Conservation (phyloP, 1,140 invertebrate species). For the Anagrus nilaparvatae region DNA sequence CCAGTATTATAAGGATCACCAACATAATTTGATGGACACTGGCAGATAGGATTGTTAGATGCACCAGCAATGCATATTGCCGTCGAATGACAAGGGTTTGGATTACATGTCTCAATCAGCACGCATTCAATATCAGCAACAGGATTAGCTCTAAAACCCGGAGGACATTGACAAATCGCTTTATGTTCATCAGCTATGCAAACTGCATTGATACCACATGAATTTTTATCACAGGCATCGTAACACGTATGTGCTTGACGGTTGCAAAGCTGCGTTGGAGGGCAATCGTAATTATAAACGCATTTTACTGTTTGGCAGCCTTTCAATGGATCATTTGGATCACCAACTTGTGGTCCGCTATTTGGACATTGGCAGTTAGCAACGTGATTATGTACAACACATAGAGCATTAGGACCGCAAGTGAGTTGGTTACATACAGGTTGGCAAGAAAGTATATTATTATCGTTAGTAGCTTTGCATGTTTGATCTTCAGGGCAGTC, state of each 20-base stretch:
- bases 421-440: slow-evolving; percentile 62
- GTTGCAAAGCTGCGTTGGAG: slow-evolving; percentile 66
- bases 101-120: slow-evolving; percentile 55
- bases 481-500: slow-evolving; percentile 73
- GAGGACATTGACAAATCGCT: slow-evolving; percentile 72
- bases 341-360: slow-evolving; percentile 70
- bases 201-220: slow-evolving; percentile 78
- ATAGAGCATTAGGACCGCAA: slow-evolving; percentile 77
- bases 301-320: slow-evolving; percentile 74
- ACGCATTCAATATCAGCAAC: slow-evolving; percentile 69
- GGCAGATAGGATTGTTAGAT: slow-evolving; percentile 49
- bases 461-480: slow-evolving; percentile 45
- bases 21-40: slow-evolving; percentile 62
- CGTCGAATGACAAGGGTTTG: slow-evolving; percentile 69
- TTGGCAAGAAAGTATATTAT: slow-evolving; percentile 46
- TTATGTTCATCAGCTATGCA: slow-evolving; percentile 78
- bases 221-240: slow-evolving; percentile 68
- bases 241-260: slow-evolving; percentile 70
- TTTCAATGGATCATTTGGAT: slow-evolving; percentile 62
- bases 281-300: slow-evolving; percentile 76
- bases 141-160: slow-evolving; percentile 69
- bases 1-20: slow-evolving; percentile 65
- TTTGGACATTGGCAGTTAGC: slow-evolving; percentile 81
- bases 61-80: slow-evolving; percentile 61
- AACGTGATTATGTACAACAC: slow-evolving; percentile 77